These are phyloP conservation scores for Sterrhoptilus dennistouni DNA, from an alignment of 2,113 vertebrate genomes.

Conservation along the genomic window DNA sequence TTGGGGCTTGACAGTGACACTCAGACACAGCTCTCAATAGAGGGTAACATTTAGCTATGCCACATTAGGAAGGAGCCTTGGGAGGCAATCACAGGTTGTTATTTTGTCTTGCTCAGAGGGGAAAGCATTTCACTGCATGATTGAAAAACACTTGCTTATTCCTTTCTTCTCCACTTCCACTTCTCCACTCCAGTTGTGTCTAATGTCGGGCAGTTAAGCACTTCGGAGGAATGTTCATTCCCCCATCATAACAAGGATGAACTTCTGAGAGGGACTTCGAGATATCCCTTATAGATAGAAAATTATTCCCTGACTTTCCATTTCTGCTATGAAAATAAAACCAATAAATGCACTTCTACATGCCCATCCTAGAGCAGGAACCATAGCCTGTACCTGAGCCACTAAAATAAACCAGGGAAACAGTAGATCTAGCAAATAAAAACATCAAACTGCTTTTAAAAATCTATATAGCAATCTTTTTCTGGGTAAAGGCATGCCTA, in stretches of 20 bases:
- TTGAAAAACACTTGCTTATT: neutral
- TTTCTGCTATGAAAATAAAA: neutral
- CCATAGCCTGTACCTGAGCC: neutral
- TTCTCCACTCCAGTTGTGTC: neutral
- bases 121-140: neutral
- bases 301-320: neutral
- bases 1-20: neutral
- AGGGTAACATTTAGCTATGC: slow-evolving; percentile 24
- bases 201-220: neutral
- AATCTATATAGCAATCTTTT: neutral
- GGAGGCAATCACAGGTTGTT: slow-evolving; percentile 12
- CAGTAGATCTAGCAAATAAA: neutral
- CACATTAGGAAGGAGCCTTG: neutral
- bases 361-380: neutral
- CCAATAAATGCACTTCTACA: neutral
- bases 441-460: neutral
- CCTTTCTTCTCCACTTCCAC: neutral
- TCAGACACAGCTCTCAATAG: neutral
- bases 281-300: neutral
- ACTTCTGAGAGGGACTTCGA: neutral
- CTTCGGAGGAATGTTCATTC: neutral
- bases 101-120: neutral
- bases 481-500: neutral
- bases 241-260: neutral
- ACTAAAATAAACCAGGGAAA: neutral